These are phyloP conservation scores for Melitaea cinxia DNA, from an alignment of 1,140 invertebrate species.

Conservation along the genomic window DNA sequence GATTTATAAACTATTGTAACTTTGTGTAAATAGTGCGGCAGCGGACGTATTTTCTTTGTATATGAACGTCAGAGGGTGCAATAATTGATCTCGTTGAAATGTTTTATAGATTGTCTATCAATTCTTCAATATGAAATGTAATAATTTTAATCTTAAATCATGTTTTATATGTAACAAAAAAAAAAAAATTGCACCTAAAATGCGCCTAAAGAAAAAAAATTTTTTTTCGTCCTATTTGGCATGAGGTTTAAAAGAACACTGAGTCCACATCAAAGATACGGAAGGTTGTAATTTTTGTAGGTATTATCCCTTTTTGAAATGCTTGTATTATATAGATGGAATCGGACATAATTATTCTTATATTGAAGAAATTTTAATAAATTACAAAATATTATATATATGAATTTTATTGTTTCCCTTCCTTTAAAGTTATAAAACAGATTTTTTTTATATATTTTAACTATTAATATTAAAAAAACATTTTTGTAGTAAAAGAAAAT, in stretches of 20 bases:
- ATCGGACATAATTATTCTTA: constrained; percentile 82
- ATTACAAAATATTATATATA: constrained; percentile 57
- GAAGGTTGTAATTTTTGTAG: constrained; percentile 76
- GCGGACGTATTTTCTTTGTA: constrained; percentile 18
- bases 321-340: constrained; percentile 81
- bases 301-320: constrained; percentile 77
- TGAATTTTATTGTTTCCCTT: constrained; percentile 38
- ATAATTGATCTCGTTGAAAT: constrained; percentile 59
- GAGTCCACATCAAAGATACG: constrained; percentile 53
- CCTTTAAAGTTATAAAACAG: neutral
- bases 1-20: constrained; percentile 47
- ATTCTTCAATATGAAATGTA: constrained; percentile 1
- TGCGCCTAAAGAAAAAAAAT: neutral
- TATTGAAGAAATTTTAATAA: constrained; percentile 80
- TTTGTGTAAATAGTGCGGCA: constrained; percentile 53
- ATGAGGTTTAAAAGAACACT: neutral
- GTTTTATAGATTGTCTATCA: neutral
- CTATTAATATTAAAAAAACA: no score
- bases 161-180: neutral
- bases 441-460: no score
- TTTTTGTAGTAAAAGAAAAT: no score
- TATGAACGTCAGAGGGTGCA: constrained; percentile 49
- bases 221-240: constrained; percentile 5
- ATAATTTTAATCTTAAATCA: no score
- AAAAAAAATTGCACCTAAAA: neutral